Conservation (phyloP, 2,113 vertebrate species). For the Oreotrochilus melanogaster region DNA sequence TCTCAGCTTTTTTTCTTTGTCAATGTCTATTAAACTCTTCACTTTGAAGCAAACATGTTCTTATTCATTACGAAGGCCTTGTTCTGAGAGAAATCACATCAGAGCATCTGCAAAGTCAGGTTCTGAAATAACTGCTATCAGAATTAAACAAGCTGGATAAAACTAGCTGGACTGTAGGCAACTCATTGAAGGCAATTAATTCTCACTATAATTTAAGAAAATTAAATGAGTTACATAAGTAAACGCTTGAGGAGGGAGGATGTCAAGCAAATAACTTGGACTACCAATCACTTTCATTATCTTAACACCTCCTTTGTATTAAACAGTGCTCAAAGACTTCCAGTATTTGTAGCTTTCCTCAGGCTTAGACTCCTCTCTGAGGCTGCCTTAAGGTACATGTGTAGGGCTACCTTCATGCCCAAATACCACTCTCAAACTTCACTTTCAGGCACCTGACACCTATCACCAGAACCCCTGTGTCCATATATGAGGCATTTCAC, state of each 20-base stretch:
- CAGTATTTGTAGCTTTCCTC: background rate
- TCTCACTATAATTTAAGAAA: slow-evolving; percentile 1
- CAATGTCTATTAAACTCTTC: background rate
- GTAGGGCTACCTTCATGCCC: background rate
- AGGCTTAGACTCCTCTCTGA: background rate
- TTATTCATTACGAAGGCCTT: accelerated
- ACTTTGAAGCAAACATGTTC: background rate
- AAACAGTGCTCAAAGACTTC: background rate
- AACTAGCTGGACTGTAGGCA: background rate
- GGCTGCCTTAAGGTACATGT: background rate
- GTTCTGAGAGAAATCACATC: background rate
- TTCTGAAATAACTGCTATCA: background rate
- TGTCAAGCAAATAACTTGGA: background rate
- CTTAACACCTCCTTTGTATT: background rate
- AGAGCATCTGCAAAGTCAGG: background rate
- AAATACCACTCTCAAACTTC: background rate
- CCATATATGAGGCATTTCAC: background rate
- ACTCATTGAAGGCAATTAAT: background rate
- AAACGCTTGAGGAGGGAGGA: background rate
- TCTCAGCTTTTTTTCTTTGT: background rate
- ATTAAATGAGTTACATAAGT: background rate
- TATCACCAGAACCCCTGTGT: background rate
- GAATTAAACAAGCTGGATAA: background rate
- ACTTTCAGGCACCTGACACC: background rate
- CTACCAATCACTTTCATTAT: slow-evolving; percentile 16